Evolutionary conservation across 2,797 vertebrate genomes (phyloP).

Genomic region (Brachyrhaphis roseni): DNA sequence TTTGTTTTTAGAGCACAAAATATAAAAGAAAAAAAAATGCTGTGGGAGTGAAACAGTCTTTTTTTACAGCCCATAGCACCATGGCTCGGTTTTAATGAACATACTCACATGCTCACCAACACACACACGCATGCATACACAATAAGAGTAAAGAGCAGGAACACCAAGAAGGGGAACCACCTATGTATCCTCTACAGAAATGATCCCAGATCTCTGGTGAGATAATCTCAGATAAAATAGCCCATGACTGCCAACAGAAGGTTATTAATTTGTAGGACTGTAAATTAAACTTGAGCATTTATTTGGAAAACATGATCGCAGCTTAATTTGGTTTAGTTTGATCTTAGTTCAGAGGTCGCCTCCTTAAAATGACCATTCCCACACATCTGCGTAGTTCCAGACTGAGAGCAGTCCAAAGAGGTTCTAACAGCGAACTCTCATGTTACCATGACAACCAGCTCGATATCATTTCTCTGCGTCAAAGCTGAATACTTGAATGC

Average conservation of each 20-base stretch:
- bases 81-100: constrained; percentile 45
- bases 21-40: constrained; percentile 17
- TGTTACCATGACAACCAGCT: neutral
- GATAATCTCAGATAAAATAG: constrained; percentile 8
- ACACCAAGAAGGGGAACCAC: constrained; percentile 30
- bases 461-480: neutral
- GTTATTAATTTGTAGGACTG: constrained; percentile 14
- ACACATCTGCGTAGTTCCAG: neutral
- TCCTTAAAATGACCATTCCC: neutral
- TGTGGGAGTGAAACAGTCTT: constrained; percentile 27
- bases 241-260: constrained; percentile 17
- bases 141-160: constrained; percentile 23
- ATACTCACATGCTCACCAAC: no score
- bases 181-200: constrained; percentile 40
- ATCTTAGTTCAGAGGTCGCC: neutral
- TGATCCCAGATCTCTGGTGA: constrained; percentile 8
- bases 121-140: neutral
- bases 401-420: neutral
- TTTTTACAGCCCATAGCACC: constrained; percentile 25
- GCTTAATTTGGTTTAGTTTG: neutral
- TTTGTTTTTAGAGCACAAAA: constrained; percentile 51
- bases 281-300: constrained; percentile 3
- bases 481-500: neutral
- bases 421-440: neutral
- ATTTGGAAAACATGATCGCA: neutral